Conservation (phyloP, 2,888 invertebrate species). For the Antheraea assamensis region DNA sequence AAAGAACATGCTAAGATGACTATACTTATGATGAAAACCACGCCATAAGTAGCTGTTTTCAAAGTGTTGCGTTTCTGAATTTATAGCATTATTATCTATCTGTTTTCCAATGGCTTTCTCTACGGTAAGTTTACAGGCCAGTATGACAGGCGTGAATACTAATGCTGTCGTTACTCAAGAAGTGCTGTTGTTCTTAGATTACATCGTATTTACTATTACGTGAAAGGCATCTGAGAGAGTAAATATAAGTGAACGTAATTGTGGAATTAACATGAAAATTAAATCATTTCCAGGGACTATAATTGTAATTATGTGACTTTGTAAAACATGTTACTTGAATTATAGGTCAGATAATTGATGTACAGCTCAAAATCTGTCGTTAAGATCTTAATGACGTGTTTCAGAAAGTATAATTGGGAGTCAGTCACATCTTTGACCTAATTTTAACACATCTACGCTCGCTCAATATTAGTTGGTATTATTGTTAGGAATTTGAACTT, state of each 20-base stretch:
- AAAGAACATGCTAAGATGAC: neutral
- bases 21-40: neutral
- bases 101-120: neutral
- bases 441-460: neutral
- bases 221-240: neutral
- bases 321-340: neutral
- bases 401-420: neutral
- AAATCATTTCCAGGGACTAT: neutral
- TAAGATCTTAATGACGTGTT: neutral
- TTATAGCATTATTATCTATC: neutral
- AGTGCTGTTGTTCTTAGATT: neutral
- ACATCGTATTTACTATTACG: neutral
- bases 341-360: neutral
- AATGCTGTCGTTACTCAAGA: neutral
- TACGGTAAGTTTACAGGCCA: neutral
- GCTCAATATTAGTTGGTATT: neutral
- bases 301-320: too few relatives aligned
- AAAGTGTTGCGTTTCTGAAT: neutral
- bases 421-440: neutral
- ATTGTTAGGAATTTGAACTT: neutral
- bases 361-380: neutral
- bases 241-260: neutral
- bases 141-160: neutral
- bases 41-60: neutral
- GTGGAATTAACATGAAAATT: neutral